Conservation (phyloP, 1,140 invertebrate species). For the Platyscapa corneri region DNA sequence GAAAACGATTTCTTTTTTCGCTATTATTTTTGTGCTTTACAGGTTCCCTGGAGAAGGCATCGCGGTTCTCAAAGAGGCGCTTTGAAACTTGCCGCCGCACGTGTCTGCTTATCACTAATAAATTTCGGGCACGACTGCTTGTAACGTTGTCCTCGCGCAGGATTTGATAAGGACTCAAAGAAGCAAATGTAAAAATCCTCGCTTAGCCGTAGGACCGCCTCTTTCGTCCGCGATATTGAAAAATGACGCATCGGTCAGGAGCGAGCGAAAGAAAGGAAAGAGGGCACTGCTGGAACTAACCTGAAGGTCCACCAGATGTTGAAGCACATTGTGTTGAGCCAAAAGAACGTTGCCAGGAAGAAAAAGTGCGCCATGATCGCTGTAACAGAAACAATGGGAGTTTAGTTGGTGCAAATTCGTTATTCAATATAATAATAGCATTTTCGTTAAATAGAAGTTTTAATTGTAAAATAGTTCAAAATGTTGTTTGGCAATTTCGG, state of each 20-base stretch:
- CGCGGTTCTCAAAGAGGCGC: neutral
- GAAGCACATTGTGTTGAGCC: slow-evolving; percentile 97
- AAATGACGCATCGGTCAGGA: neutral
- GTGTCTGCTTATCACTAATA: neutral
- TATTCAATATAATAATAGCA: neutral
- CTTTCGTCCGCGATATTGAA: slow-evolving; percentile 44
- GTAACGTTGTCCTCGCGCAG: neutral
- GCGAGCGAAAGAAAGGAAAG: neutral
- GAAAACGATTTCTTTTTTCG: too few species aligned
- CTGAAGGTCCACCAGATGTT: slow-evolving; percentile 95
- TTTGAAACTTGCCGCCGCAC: neutral
- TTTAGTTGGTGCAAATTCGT: too few species aligned
- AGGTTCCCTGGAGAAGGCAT: too few species aligned
- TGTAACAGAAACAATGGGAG: slow-evolving; percentile 74
- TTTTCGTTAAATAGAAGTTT: neutral
- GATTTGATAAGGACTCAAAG: neutral
- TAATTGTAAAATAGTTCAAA: too few species aligned
- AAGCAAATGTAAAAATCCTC: too few species aligned
- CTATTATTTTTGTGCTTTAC: too few species aligned
- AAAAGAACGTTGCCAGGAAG: slow-evolving; percentile 95
- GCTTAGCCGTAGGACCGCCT: too few species aligned
- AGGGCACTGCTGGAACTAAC: slow-evolving; percentile 74
- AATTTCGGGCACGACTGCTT: neutral
- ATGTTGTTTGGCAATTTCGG: too few species aligned
- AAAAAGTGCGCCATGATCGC: slow-evolving; percentile 93